phyloP scores from a whole-genome alignment of 2,888 invertebrate genomes.

The Mayetiola destructor region DNA sequence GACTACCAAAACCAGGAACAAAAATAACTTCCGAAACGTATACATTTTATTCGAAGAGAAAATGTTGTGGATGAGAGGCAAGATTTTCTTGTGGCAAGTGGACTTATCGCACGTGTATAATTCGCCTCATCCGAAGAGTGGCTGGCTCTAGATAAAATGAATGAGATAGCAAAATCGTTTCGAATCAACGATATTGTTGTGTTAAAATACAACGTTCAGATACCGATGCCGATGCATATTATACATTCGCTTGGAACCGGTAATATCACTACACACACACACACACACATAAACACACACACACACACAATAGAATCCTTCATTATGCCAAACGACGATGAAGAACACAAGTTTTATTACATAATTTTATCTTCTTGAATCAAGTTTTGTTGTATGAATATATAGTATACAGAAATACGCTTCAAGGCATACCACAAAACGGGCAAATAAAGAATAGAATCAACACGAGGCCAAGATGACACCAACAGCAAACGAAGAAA shows the following conservation, averaged over 20 bases:
- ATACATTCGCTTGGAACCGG: too few species aligned
- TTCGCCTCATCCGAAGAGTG: conserved; percentile 10
- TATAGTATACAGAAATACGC: too few species aligned
- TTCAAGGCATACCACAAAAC: conserved; percentile 2
- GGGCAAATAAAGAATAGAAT: conserved; percentile 9
- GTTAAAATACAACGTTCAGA: too few species aligned
- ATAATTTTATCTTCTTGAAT: conserved; percentile 12
- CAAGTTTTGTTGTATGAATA: conserved; percentile 10
- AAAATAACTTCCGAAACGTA: conserved; percentile 7
- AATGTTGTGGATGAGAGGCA: too few species aligned
- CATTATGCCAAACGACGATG: too few species aligned
- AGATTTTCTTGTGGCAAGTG: too few species aligned
- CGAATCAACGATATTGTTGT: conserved; percentile 6
- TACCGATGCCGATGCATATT: too few species aligned
- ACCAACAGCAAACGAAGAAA: background rate
- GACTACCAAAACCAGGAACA: background rate
- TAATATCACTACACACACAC: too few species aligned
- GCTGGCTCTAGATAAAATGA: conserved; percentile 11
- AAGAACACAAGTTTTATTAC: conserved; percentile 12
- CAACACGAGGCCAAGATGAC: background rate
- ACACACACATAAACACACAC: too few species aligned
- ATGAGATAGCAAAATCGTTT: conserved; percentile 9
- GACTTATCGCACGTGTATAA: conserved; percentile 12
- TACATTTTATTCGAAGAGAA: background rate
- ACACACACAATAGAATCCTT: too few species aligned